Percentiles rank a stretch among this genome's conserved stretches.
These are phyloP conservation scores for Caenorhabditis doughertyi DNA, from an alignment of 2,888 invertebrate genomes.

Conservation along the genomic window DNA sequence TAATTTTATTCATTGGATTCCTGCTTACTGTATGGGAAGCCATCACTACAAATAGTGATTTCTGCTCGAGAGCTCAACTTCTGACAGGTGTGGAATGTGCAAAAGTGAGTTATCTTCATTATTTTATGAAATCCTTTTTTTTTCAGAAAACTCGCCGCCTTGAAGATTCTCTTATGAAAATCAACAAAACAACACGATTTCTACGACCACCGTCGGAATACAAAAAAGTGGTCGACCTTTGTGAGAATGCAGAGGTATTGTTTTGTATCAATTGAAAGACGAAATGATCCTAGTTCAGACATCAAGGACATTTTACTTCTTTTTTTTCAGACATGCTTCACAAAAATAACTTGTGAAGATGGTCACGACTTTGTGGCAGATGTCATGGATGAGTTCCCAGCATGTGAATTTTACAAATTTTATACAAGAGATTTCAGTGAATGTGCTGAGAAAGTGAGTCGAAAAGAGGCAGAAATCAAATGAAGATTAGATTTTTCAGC, in stretches of 20 bases:
- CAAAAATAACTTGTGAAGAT: slow-evolving; percentile 51
- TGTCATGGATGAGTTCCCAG: slow-evolving; percentile 35
- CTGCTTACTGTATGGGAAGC: slow-evolving; percentile 22
- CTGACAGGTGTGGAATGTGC: slow-evolving; percentile 52
- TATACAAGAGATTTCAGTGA: slow-evolving; percentile 26
- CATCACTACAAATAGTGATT: slow-evolving; percentile 1
- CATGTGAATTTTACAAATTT: slow-evolving; percentile 47
- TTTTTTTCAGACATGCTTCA: slow-evolving; percentile 46
- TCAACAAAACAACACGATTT: slow-evolving; percentile 52
- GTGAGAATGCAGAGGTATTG: slow-evolving; percentile 50
- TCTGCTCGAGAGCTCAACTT: slow-evolving; percentile 46
- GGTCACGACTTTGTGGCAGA: slow-evolving; percentile 52
- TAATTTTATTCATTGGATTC: slow-evolving; percentile 36
- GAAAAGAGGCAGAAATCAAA: background rate
- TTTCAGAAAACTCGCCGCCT: slow-evolving; percentile 44
- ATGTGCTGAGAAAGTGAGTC: slow-evolving; percentile 38
- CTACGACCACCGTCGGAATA: slow-evolving; percentile 50
- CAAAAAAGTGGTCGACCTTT: slow-evolving; percentile 25
- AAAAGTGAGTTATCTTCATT: slow-evolving; percentile 22
- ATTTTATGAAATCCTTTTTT: background rate
- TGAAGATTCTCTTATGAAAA: slow-evolving; percentile 26
- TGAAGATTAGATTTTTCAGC: slow-evolving; percentile 19
- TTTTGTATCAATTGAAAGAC: background rate
- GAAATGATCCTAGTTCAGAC: slow-evolving; percentile 27
- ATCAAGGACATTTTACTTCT: slow-evolving; percentile 30